A percentile compares a stretch with the other conserved stretches of the same genome.
These are phyloP conservation scores for Zophobas morio DNA, from an alignment of 1,140 invertebrate genomes.

Conservation along the genomic window DNA sequence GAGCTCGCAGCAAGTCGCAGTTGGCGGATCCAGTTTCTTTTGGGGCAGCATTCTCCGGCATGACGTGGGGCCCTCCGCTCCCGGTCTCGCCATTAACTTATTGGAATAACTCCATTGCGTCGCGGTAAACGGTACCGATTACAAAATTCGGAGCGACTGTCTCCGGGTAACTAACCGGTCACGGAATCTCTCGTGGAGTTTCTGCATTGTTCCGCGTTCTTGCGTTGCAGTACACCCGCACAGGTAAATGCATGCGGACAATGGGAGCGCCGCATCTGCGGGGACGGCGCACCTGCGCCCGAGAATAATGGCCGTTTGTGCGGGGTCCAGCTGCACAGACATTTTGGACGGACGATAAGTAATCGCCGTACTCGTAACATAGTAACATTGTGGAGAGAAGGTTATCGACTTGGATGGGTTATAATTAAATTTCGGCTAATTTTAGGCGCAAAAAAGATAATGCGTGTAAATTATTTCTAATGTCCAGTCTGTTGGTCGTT, in stretches of 20 bases:
- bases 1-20: slow-evolving; percentile 37
- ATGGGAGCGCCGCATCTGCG: too few relatives aligned
- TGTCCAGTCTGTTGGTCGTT: too few relatives aligned
- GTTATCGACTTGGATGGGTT: too few relatives aligned
- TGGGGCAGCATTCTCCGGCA: slow-evolving; percentile 49
- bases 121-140: slow-evolving; percentile 24
- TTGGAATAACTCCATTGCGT: slow-evolving; percentile 30
- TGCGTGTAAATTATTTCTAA: too few relatives aligned
- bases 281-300: too few relatives aligned
- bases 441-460: too few relatives aligned
- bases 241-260: background rate
- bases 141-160: slow-evolving; percentile 22
- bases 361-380: too few relatives aligned
- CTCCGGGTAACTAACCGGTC: slow-evolving; percentile 35
- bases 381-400: too few relatives aligned
- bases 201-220: slow-evolving; percentile 27
- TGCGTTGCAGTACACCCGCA: slow-evolving; percentile 4
- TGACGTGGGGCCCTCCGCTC: slow-evolving; percentile 25
- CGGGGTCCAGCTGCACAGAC: too few relatives aligned
- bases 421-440: too few relatives aligned
- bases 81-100: slow-evolving; percentile 39
- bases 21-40: slow-evolving; percentile 57
- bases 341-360: too few relatives aligned
- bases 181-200: background rate
- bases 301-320: too few relatives aligned